Base-by-base conservation (phyloP, 2,888 invertebrate species). In the Drymonia ruficornis region DNA sequence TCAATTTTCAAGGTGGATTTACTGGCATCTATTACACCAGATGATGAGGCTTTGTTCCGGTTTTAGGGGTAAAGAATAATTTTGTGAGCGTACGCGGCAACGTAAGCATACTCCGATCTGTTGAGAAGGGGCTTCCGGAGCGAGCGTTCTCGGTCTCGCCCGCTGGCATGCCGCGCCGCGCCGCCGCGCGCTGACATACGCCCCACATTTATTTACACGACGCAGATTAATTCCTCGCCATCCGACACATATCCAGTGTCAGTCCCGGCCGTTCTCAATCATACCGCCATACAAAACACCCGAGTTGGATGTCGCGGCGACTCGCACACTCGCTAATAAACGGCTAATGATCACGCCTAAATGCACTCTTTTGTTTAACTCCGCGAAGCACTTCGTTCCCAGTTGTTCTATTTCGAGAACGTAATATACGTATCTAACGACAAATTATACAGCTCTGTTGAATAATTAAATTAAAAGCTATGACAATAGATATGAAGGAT, bases 191-290 rank as follows among this genome's bases (percentile, higher is more conserved):
- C 70, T 82, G 81, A 85, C 83, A 83, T 84, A 89, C 84, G 77
- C 77, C 78, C 74, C 76, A 78, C 89, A 89, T 91, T 88, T 88
- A 87, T 89, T 88, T 84, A 83, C 82, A 75, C 81, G 89, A 88
- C 89, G 66, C 78, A 81, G 87, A 90, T 89, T 90, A 89, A 90
- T 90, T 80, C 80, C 66, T 72, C 79, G 81, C 84, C 85, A 86
- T 86, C 83, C 81, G 78, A 80, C 80, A 84, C 83, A 82, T 83
- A 86, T 83, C 81, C 75, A 83, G 76, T 72, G 66, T 61, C 67
- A 74, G 70, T 71, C 68, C 72, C 61, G 67, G 67, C 66, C 61
- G 65, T 78, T 76, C 78, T 86, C 78, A 79, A 84, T 84, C 82
- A 84, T 78, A 79, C 72, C 67, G 68, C 71, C 65, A 65, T 62